Evolutionary conservation across 2,888 invertebrate species (phyloP).

Genomic region (Sclerodermus sp.): DNA sequence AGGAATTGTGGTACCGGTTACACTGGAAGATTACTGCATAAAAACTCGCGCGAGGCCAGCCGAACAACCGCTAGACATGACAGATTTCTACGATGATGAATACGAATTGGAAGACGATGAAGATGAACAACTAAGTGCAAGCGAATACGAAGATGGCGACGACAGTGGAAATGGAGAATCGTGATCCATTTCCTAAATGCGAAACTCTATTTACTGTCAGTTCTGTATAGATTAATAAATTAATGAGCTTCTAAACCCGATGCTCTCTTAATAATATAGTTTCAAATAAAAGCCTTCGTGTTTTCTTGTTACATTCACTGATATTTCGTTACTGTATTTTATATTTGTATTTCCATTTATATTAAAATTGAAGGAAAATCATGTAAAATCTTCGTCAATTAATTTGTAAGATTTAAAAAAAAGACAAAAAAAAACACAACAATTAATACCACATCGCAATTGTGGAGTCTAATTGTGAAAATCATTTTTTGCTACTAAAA

Average conservation of each 20-base stretch:
- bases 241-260: constrained; percentile 49
- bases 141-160: constrained; percentile 76
- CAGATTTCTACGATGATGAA: constrained; percentile 95
- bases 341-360: too few species aligned
- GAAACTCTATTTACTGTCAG: constrained; percentile 37
- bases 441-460: too few species aligned
- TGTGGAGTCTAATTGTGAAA: too few species aligned
- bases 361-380: too few species aligned
- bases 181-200: constrained; percentile 64
- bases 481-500: too few species aligned
- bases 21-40: constrained; percentile 97
- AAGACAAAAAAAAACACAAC: too few species aligned
- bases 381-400: too few species aligned
- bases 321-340: too few species aligned
- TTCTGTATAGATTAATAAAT: constrained; percentile 51
- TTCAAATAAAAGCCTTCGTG: too few species aligned
- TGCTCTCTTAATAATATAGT: constrained; percentile 21
- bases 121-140: constrained; percentile 70
- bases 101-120: constrained; percentile 75
- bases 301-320: too few species aligned
- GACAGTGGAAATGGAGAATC: constrained; percentile 92
- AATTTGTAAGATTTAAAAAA: too few species aligned
- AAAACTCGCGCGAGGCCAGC: constrained; percentile 87
- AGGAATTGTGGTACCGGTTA: constrained; percentile 94
- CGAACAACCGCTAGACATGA: constrained; percentile 84